Conservation (phyloP, 2,113 vertebrate genomes). For the Colinus virginianus region DNA sequence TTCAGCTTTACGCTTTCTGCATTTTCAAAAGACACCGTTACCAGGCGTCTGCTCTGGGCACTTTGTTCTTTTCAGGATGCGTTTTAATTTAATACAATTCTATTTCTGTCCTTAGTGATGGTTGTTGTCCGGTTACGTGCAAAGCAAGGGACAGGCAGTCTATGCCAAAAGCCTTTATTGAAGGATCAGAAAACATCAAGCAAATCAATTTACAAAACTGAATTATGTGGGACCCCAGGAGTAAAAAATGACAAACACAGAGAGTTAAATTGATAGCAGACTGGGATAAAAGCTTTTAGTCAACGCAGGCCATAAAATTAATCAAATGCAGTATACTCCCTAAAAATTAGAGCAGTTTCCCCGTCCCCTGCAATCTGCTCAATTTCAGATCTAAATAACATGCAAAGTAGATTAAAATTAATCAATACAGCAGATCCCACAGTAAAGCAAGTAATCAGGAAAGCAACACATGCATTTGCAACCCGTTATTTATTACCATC, state of each 20-base stretch:
- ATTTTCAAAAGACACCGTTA: neutral
- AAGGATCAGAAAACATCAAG: conserved; percentile 37
- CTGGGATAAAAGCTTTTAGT: conserved; percentile 64
- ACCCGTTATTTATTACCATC: conserved; percentile 42
- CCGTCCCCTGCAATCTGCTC: neutral
- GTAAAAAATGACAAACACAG: conserved; percentile 40
- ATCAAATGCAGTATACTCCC: conserved; percentile 11
- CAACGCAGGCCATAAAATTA: conserved; percentile 30
- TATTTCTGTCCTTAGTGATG: conserved; percentile 1
- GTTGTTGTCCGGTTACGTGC: conserved; percentile 38
- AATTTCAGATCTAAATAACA: conserved; percentile 46
- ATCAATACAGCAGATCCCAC: conserved; percentile 31
- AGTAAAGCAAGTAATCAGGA: conserved; percentile 53
- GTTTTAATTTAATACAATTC: conserved; percentile 38
- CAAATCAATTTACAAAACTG: conserved; percentile 1
- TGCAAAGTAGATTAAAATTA: conserved; percentile 48
- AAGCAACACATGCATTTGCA: conserved; percentile 38
- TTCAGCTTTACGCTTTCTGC: neutral
- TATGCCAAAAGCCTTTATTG: conserved; percentile 30
- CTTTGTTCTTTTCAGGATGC: conserved; percentile 20
- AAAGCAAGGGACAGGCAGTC: conserved; percentile 8
- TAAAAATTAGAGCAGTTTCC: conserved; percentile 42
- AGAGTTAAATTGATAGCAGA: conserved; percentile 53
- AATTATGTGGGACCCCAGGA: conserved; percentile 39
- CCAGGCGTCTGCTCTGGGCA: neutral